These are phyloP conservation scores for Drosophila meridionalis DNA, from an alignment of 2,888 invertebrate species.

Conservation along the genomic window DNA sequence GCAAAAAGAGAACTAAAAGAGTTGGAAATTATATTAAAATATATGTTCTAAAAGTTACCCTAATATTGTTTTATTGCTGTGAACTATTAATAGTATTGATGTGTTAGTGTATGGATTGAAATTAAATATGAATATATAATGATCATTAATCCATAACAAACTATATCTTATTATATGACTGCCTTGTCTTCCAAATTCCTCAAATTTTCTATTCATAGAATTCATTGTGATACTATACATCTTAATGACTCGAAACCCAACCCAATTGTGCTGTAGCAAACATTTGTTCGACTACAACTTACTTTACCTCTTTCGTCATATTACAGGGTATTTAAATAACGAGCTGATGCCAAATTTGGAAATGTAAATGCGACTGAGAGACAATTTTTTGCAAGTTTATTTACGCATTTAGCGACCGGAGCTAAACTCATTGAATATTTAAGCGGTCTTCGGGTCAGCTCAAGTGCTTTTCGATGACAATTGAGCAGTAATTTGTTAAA, in stretches of 20 bases:
- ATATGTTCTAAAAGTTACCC: not conserved
- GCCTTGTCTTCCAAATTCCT: too few species aligned
- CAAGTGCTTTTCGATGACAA: conserved; percentile 25
- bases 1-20: not conserved
- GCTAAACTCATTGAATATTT: conserved; percentile 56
- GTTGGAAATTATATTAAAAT: not conserved
- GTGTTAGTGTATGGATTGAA: too few species aligned
- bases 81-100: not conserved
- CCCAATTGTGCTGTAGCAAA: not conserved
- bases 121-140: too few species aligned
- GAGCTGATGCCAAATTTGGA: conserved; percentile 19
- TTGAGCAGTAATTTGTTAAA: conserved; percentile 44
- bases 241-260: not conserved
- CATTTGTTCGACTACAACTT: not conserved
- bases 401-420: conserved; percentile 24
- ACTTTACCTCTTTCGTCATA: too few species aligned
- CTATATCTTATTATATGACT: too few species aligned
- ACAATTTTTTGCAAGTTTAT: conserved; percentile 34
- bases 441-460: conserved; percentile 19
- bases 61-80: not conserved
- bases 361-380: conserved; percentile 59
- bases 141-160: too few species aligned
- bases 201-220: too few species aligned
- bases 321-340: conserved; percentile 1
- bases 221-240: too few species aligned